Base-by-base conservation (phyloP, 2,888 invertebrate species). In the Lepidonotus clava region DNA sequence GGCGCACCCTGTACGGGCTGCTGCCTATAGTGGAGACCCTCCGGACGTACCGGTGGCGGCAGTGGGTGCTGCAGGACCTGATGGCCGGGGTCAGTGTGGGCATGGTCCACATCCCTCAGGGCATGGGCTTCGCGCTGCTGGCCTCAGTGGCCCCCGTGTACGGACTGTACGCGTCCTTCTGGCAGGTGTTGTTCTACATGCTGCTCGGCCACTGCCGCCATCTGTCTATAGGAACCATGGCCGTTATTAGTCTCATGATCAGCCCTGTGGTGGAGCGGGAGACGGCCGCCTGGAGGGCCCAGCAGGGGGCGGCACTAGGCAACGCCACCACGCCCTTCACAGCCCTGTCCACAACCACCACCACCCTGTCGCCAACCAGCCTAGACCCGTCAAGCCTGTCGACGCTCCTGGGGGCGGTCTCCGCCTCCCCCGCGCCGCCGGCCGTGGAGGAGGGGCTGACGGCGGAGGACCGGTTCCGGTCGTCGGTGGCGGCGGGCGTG, bases 141-240 rank as follows among this genome's bases (percentile, higher is more conserved):
- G 94, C 95, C 6, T 93, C 93, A 11, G 90, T 95, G 21, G 92
- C 93, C 0, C 94, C 95, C 0, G 93, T 95, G 56, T 93, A 92
- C 88, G 95, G 95, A 5, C 93, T 96, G 56, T 97, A 97, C 94
- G 97, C 97, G 96, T 98, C 97, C 0, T 97, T 98, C 94, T 98
- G 98, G 94, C 97, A 98, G 0, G 97, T 97, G 0, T 95, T 98
- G 6, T 95, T 97, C 24, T 98, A 98, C 93, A 96, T 96, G 88
- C 93, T 98, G 87, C 96, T 98, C 90, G 98, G 98, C 77, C 97
- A 98, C 0, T 97, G 98, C 0, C 96, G 96, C 66, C 98, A 98
- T 92, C 96, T 97, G 61, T 98, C 98, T 1, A 96, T 98, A 95
- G 93, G 93, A 24, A 93, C 92, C n/a, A 92, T 92, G 76, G 92